Evolutionary conservation across 2,113 vertebrate genomes (phyloP).

Genomic region (Thymallus thymallus): DNA sequence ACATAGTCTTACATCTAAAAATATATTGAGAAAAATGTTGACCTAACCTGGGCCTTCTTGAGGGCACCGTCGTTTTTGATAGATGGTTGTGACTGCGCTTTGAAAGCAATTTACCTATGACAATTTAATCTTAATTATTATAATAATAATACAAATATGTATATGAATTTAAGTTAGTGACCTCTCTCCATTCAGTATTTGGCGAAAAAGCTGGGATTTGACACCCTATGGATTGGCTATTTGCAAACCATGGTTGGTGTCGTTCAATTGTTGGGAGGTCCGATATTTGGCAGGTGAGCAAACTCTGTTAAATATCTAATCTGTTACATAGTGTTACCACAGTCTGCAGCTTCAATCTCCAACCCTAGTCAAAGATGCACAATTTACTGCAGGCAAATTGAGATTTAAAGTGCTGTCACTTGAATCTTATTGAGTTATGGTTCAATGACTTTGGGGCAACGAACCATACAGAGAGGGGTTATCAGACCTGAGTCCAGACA

Average conservation of each 20-base stretch:
- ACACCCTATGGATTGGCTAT: conserved; percentile 86
- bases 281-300: conserved; percentile 89
- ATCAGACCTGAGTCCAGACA: background rate
- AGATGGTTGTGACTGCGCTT: too few species aligned
- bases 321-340: background rate
- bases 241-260: conserved; percentile 88
- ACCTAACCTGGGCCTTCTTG: too few species aligned
- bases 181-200: conserved; percentile 77
- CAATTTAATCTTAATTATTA: background rate
- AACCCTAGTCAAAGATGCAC: background rate
- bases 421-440: background rate
- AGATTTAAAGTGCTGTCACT: background rate
- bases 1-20: background rate
- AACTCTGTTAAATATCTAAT: background rate
- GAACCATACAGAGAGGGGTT: background rate
- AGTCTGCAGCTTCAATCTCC: background rate
- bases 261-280: conserved; percentile 86
- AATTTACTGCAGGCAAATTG: background rate
- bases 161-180: too few species aligned
- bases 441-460: background rate
- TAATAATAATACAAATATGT: too few species aligned
- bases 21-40: background rate
- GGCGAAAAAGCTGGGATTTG: conserved; percentile 85
- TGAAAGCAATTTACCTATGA: too few species aligned
- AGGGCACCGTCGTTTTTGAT: too few species aligned